Conservation (phyloP, 2,797 vertebrate genomes). For the Chaenodraco wilsoni region DNA sequence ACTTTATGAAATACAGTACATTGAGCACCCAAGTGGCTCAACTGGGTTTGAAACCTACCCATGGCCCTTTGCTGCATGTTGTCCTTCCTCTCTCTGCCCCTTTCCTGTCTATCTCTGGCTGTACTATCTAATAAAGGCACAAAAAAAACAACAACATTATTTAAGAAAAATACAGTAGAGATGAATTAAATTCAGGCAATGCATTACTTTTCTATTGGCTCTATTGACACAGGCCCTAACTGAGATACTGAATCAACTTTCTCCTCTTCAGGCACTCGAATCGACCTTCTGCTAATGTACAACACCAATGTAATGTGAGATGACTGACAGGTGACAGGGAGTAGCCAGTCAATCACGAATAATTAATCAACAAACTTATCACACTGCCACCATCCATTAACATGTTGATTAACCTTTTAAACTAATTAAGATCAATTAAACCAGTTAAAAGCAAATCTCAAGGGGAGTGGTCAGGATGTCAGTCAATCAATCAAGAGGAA, state of each 20-base stretch:
- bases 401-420: constrained; percentile 77
- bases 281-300: background rate
- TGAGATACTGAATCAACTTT: constrained; percentile 12
- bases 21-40: too few species aligned
- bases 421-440: constrained; percentile 71
- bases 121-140: too few species aligned
- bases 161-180: background rate
- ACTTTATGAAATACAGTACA: background rate
- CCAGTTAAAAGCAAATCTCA: constrained; percentile 63
- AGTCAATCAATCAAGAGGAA: constrained; percentile 62
- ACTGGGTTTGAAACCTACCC: too few species aligned
- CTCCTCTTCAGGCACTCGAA: background rate
- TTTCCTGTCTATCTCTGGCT: too few species aligned
- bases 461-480: constrained; percentile 60
- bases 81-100: too few species aligned
- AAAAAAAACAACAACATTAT: too few species aligned
- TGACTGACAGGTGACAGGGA: constrained; percentile 76
- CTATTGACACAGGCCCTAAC: background rate
- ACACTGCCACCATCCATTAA: constrained; percentile 71
- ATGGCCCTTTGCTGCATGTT: too few species aligned
- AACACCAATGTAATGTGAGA: constrained; percentile 34
- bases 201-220: background rate
- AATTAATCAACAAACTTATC: constrained; percentile 73
- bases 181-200: background rate
- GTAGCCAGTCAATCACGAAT: constrained; percentile 68